These are phyloP conservation scores for Poecilia latipinna DNA, from an alignment of 2,113 vertebrate genomes.

Conservation along the genomic window DNA sequence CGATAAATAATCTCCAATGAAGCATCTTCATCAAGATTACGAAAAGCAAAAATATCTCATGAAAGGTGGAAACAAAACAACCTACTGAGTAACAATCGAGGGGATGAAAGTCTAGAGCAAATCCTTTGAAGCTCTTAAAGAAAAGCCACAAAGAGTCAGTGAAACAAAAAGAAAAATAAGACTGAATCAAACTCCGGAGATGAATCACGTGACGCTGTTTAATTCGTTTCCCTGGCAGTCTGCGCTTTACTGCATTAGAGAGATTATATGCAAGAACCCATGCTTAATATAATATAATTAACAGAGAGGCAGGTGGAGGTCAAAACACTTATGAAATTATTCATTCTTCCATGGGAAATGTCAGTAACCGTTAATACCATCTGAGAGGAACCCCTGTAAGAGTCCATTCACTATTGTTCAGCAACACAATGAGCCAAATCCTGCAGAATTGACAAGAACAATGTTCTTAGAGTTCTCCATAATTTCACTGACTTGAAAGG, in stretches of 20 bases:
- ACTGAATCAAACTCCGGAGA: conserved; percentile 36
- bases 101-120: conserved; percentile 1
- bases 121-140: conserved; percentile 32
- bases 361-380: conserved; percentile 59
- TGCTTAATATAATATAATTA: conserved; percentile 80
- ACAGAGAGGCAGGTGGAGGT: conserved; percentile 54
- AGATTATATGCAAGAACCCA: conserved; percentile 80
- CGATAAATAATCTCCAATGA: background rate
- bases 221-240: conserved; percentile 69
- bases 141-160: conserved; percentile 19
- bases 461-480: background rate
- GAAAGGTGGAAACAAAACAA: background rate
- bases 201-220: conserved; percentile 67
- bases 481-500: background rate
- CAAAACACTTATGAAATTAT: conserved; percentile 60
- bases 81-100: background rate
- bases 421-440: conserved; percentile 9
- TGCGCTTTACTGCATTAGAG: conserved; percentile 58
- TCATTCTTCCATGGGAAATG: conserved; percentile 72
- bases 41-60: background rate
- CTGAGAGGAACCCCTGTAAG: conserved; percentile 31
- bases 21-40: background rate
- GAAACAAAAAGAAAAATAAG: conserved; percentile 56
- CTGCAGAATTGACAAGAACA: background rate
- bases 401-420: conserved; percentile 28